Base-by-base conservation (phyloP, 2,113 vertebrate species). In the Nothoprocta perdicaria region DNA sequence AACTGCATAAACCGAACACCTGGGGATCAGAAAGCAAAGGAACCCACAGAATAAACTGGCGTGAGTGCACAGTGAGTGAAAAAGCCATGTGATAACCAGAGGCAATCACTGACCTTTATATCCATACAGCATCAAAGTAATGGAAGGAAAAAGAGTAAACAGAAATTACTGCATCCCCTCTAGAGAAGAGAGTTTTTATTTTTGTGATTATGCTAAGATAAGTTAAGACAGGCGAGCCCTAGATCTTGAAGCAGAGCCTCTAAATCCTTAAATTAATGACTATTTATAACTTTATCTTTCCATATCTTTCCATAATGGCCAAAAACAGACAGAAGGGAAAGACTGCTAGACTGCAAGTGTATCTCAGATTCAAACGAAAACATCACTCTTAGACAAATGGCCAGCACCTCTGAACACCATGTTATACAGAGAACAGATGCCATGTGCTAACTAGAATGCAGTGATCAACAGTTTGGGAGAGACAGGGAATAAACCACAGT, bases 11-110 rank as follows among this genome's bases (percentile, higher is more conserved):
- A 89, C 82, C 67, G 67, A 93, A 95, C 88, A 93, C 95, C 84
- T 94, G 91, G 92, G 84, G 78, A 96, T 82, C 84, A 95, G 90
- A 90, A 96, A 84, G 89, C 45, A 77, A 92, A 86, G 85, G 79
- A 91, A 84, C 69, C 81, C 80, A 86, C 35, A 86, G 68, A 95
- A 92, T 66, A 84, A 90, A 88, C 68, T 62, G 73, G 93, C 1
- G 26, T 68, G 73, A 88, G 92, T 4, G 66, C 82, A 91, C 76
- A 75, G 89, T 93, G 88, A 94, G 89, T 45, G 85, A 89, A 81
- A 84, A 81, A 80, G 80, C 80, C 77, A 48, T 24, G 80, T 84
- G 82, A 91, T 84, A 94, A 45, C 96, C 46, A 66, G 11, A 88
- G 92, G 95, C 92, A 72, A 73, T 10, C 91, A 21, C 53, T 78